Percentiles rank a stretch among this genome's conserved stretches.
Conservation (phyloP, 1,140 invertebrate genomes). For the Drosophila santomea region DNA sequence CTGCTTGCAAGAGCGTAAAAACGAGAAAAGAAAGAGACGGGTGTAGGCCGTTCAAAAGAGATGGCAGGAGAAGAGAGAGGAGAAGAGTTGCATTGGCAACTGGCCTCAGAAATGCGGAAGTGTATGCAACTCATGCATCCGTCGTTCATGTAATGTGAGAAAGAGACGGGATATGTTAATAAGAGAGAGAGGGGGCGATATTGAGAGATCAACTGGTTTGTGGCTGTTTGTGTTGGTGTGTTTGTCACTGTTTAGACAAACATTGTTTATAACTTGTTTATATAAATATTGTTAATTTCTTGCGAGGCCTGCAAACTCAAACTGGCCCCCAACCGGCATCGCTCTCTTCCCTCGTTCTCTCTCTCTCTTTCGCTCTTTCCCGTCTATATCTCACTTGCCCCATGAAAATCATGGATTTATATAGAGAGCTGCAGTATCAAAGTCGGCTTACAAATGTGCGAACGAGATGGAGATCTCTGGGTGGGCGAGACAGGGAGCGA, state of each 20-base stretch:
- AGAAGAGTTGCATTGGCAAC: slow-evolving; percentile 18
- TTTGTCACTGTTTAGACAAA: slow-evolving; percentile 82
- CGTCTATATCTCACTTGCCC: slow-evolving; percentile 23
- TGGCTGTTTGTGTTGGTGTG: slow-evolving; percentile 45
- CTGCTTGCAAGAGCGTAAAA: slow-evolving; percentile 13
- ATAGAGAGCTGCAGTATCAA: slow-evolving; percentile 17
- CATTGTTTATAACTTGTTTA: slow-evolving; percentile 84
- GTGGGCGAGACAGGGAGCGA: slow-evolving; percentile 26
- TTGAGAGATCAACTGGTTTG: slow-evolving; percentile 74
- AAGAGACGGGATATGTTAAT: neutral
- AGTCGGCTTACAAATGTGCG: slow-evolving; percentile 3
- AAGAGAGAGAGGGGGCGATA: slow-evolving; percentile 13
- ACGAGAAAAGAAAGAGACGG: slow-evolving; percentile 9
- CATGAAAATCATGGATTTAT: slow-evolving; percentile 71
- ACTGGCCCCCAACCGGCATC: slow-evolving; percentile 48
- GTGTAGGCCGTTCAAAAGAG: slow-evolving; percentile 9
- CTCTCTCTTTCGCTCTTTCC: slow-evolving; percentile 13
- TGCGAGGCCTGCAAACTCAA: slow-evolving; percentile 60
- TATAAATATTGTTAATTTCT: slow-evolving; percentile 81
- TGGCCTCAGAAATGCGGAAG: slow-evolving; percentile 75
- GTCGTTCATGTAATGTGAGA: slow-evolving; percentile 68
- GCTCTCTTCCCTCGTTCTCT: slow-evolving; percentile 30
- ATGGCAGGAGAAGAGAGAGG: slow-evolving; percentile 2
- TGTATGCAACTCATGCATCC: slow-evolving; percentile 59
- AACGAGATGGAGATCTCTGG: slow-evolving; percentile 17